Base-by-base conservation (phyloP, 1,140 invertebrate genomes). In the Trypoxylus dichotomus region DNA sequence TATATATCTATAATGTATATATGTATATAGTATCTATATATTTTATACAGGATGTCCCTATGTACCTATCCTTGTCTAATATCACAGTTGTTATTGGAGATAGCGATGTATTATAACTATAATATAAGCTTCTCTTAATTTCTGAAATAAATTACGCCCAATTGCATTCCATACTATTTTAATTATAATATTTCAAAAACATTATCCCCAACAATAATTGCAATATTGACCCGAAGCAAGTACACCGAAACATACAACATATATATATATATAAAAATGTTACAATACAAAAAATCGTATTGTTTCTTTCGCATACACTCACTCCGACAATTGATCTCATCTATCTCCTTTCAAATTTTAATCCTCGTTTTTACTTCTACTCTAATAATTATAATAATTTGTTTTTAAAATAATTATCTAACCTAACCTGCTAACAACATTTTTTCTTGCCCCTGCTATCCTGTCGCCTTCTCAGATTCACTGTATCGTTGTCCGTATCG, bases 401-500 rank as follows among this genome's bases (percentile, higher is more conserved):
- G 47, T 54, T 54, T 54, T 54, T 54, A 68, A 68, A 68, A 68
- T 25, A 68, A 68, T 68, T 68, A 63, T 47, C 85, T 58, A 75
- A 47, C 41, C 47, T 75, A 75, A 54, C 19, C 74, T 71, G 88
- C 86, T 89, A 88, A 88, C 89, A 90, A 86, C 89, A 90, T 85
- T 88, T 88, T 85, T 89, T 90, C 83, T 88, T 89, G 27, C 82
- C 81, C 77, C 85, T 87, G 60, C 27, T 68, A 85, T 89, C 90
- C 81, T 88, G 87, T 79, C 84, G 85, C 81, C 88, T 89, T 79
- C 87, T 87, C 83, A 91, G 82, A 84, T 90, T 88, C 58, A 90
- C 89, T 77, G 88, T 88, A 81, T 90, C 89, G 60, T 89, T 88
- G 29, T 83, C 83, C 72, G 87, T 85, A n/a, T 89, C 87, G 84